Conservation (phyloP, 2,113 vertebrate genomes). For the Danionella cerebrum region DNA sequence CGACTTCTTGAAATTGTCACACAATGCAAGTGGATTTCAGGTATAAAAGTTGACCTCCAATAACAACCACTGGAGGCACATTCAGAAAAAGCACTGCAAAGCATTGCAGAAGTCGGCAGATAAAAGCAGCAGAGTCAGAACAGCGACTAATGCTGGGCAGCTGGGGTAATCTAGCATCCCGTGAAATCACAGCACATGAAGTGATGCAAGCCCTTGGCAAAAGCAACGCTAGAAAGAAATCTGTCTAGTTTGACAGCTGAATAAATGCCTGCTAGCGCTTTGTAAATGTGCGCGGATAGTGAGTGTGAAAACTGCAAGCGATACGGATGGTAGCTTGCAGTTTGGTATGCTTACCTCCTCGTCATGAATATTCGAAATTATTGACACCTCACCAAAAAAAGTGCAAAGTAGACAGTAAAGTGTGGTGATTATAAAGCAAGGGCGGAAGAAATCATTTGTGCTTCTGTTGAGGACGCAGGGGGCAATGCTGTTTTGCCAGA, state of each 20-base stretch:
- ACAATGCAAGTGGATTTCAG: no score
- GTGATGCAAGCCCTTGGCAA: slow-evolving; percentile 31
- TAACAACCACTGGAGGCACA: background rate
- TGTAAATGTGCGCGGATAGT: slow-evolving; percentile 39
- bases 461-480: slow-evolving; percentile 30
- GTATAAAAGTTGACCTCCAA: background rate
- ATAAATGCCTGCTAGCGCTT: slow-evolving; percentile 51
- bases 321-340: slow-evolving; percentile 14
- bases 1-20: no score
- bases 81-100: background rate
- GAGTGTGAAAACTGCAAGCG: slow-evolving; percentile 35
- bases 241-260: slow-evolving; percentile 55
- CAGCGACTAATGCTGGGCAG: background rate
- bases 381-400: slow-evolving; percentile 49
- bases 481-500: slow-evolving; percentile 27
- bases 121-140: background rate
- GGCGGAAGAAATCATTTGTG: slow-evolving; percentile 40
- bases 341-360: slow-evolving; percentile 37
- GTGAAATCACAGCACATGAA: slow-evolving; percentile 6
- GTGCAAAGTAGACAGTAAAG: slow-evolving; percentile 45
- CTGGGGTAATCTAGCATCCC: background rate
- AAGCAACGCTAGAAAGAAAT: slow-evolving; percentile 46
- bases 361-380: slow-evolving; percentile 50
- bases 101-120: background rate
- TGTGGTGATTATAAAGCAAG: slow-evolving; percentile 49